A percentile compares a stretch with the other conserved stretches of the same genome.
Conservation (phyloP, 2,797 vertebrate genomes). For the Craterocephalus amniculus region DNA sequence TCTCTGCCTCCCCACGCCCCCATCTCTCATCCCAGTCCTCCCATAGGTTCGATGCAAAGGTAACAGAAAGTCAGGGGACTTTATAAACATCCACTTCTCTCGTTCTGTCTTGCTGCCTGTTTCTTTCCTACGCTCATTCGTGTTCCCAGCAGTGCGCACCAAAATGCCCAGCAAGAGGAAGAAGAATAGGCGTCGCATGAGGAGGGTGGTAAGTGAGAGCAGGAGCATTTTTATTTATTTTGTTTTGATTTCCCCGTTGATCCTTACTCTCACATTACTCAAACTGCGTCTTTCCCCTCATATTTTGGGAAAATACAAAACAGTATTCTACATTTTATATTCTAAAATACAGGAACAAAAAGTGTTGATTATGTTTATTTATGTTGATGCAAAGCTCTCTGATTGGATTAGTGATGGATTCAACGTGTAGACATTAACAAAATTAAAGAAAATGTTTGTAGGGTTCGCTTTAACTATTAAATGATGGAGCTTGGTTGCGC, state of each 20-base stretch:
- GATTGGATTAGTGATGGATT: neutral
- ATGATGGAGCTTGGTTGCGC: neutral
- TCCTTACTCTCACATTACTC: neutral
- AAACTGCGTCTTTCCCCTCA: neutral
- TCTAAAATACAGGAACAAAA: neutral
- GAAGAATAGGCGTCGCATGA: conserved; percentile 83
- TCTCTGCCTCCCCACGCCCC: conserved; percentile 52
- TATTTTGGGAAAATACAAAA: neutral
- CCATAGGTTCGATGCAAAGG: conserved; percentile 65
- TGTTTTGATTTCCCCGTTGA: fast-evolving
- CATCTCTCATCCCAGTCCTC: conserved; percentile 45
- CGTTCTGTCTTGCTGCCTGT: conserved; percentile 21
- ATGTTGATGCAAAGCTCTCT: neutral
- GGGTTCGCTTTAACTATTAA: neutral
- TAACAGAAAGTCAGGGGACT: conserved; percentile 47
- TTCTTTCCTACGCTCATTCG: conserved; percentile 10
- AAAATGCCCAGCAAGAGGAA: conserved; percentile 84
- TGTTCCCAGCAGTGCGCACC: conserved; percentile 21
- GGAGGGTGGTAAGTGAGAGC: conserved; percentile 74
- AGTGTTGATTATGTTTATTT: neutral
- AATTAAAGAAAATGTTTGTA: neutral
- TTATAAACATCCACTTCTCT: conserved; percentile 67
- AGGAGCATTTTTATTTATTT: conserved; percentile 16
- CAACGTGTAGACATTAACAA: neutral
- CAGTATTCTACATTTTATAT: too few species aligned